A percentile compares a stretch with the other conserved stretches of the same genome.
phyloP scores from a whole-genome alignment of 2,888 invertebrate genomes.

The Eucera pruinosa region DNA sequence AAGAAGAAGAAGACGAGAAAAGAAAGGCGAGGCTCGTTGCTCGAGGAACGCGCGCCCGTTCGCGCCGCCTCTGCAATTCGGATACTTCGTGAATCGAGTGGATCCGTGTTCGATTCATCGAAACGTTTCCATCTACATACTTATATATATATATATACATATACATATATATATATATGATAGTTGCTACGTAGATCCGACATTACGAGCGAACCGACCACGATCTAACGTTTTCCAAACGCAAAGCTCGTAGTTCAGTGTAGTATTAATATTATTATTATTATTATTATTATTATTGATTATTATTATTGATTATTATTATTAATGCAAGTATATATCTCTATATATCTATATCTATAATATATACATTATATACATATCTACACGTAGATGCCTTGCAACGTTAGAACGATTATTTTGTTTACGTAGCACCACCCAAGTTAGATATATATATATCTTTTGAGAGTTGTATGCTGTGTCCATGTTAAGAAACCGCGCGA shows the following conservation, averaged over 20 bases:
- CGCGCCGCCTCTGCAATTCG: slow-evolving; percentile 54
- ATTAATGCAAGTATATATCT: slow-evolving; percentile 63
- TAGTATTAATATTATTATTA: too few species aligned
- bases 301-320: too few species aligned
- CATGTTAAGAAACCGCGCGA: slow-evolving; percentile 58
- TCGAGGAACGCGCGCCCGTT: slow-evolving; percentile 54
- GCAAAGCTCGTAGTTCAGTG: slow-evolving; percentile 58
- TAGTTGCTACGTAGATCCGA: slow-evolving; percentile 58
- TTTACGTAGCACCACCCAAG: slow-evolving; percentile 66
- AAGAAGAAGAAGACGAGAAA: slow-evolving; percentile 1
- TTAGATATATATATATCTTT: slow-evolving; percentile 60
- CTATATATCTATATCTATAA: slow-evolving; percentile 51
- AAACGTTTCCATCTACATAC: slow-evolving; percentile 51
- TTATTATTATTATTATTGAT: too few species aligned
- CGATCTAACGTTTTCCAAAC: slow-evolving; percentile 36
- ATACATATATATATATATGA: too few species aligned
- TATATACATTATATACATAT: slow-evolving; percentile 12
- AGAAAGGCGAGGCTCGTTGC: slow-evolving; percentile 49
- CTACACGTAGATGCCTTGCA: slow-evolving; percentile 63
- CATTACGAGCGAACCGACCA: slow-evolving; percentile 42
- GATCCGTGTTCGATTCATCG: slow-evolving; percentile 52
- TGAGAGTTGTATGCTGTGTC: slow-evolving; percentile 70
- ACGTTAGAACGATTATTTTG: slow-evolving; percentile 61
- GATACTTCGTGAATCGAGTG: slow-evolving; percentile 62
- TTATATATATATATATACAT: too few species aligned